A percentile compares a stretch with the other conserved stretches of the same genome.
Conservation (phyloP, 2,888 invertebrate genomes). For the Melinaea menophilus region DNA sequence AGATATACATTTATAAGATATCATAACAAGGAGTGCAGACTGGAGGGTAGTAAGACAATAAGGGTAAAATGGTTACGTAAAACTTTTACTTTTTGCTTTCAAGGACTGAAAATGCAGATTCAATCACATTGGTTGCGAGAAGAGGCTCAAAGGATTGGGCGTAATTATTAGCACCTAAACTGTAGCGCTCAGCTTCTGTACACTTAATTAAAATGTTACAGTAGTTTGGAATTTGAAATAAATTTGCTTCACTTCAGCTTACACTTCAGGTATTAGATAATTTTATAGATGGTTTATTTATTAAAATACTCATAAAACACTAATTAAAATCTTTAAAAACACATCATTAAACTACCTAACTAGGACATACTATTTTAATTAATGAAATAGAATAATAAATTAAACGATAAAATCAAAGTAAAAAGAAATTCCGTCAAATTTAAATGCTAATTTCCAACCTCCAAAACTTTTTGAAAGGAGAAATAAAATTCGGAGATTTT, state of each 20-base stretch:
- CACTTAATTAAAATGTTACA: conserved; percentile 18
- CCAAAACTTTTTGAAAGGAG: conserved; percentile 49
- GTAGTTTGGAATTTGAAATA: conserved; percentile 9
- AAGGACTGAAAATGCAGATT: conserved; percentile 36
- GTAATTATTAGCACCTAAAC: conserved; percentile 30
- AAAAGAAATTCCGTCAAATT: conserved; percentile 13
- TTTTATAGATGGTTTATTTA: no score
- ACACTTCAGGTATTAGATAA: no score
- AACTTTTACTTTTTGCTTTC: conserved; percentile 38
- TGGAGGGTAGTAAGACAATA: conserved; percentile 34
- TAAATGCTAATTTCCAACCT: conserved; percentile 30
- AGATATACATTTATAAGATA: not conserved
- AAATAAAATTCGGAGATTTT: conserved; percentile 42
- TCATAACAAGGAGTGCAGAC: conserved; percentile 19
- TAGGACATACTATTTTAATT: not conserved
- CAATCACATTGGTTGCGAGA: conserved; percentile 32
- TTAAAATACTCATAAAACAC: not conserved
- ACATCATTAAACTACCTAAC: not conserved
- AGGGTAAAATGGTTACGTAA: conserved; percentile 38
- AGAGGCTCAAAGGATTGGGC: conserved; percentile 32
- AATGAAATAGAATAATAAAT: conserved; percentile 8
- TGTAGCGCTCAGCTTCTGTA: conserved; percentile 17
- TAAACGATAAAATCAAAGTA: conserved; percentile 10
- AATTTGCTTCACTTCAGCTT: no score
- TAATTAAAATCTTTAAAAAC: not conserved